A percentile compares a stretch with the other conserved stretches of the same genome.
Evolutionary conservation across 2,113 vertebrate genomes (phyloP).

Genomic region (Climacteris rufus): DNA sequence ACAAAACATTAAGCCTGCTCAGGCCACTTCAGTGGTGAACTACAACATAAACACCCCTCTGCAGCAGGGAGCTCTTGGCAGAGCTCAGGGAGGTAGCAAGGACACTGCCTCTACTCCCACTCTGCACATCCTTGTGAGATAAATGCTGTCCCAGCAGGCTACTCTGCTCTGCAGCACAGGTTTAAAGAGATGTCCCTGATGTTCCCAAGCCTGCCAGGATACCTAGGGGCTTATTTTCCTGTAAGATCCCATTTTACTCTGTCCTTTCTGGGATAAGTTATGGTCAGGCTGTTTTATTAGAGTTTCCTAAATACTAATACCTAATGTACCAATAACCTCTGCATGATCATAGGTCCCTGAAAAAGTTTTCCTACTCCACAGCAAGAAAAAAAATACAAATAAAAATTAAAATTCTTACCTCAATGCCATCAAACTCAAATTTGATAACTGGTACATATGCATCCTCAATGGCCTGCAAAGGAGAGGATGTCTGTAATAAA

Average conservation of each 20-base stretch:
- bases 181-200: background rate
- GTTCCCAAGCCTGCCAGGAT: background rate
- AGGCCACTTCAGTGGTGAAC: background rate
- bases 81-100: background rate
- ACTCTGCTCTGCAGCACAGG: background rate
- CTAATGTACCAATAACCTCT: background rate
- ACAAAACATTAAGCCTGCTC: background rate
- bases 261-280: background rate
- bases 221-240: background rate
- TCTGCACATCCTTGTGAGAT: background rate
- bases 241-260: background rate
- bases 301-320: background rate
- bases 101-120: background rate
- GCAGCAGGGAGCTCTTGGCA: background rate
- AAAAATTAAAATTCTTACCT: constrained; percentile 74
- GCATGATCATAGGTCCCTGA: background rate
- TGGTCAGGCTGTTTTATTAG: background rate
- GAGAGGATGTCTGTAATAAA: background rate
- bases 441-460: constrained; percentile 98
- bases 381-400: background rate
- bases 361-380: background rate
- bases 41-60: background rate
- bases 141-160: background rate
- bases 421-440: constrained; percentile 95
- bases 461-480: constrained; percentile 91